A percentile compares a stretch with the other conserved stretches of the same genome.
Evolutionary conservation across 1,140 invertebrate genomes (phyloP).

Genomic region (Brachionus plicatilis): DNA sequence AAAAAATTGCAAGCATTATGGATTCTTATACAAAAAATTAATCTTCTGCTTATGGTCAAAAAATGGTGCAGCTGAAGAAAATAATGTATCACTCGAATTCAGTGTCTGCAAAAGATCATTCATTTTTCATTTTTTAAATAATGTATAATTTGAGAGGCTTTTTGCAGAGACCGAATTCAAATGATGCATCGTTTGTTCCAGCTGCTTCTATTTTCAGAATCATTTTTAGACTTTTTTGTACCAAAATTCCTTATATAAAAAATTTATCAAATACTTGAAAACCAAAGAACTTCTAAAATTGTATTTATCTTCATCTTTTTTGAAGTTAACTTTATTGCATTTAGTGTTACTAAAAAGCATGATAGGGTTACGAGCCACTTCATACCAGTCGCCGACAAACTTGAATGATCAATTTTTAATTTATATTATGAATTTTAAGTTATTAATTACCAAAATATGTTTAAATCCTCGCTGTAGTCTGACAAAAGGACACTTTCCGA

Average conservation of each 20-base stretch:
- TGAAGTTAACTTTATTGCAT: constrained; percentile 30
- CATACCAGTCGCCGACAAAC: constrained; percentile 35
- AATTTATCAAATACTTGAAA: not conserved
- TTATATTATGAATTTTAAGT: not conserved
- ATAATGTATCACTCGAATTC: no score
- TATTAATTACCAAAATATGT: not conserved
- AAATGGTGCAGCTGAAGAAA: not conserved
- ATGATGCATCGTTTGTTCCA: no score
- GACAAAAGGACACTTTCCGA: constrained; percentile 28
- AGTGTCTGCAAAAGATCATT: no score
- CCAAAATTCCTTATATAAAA: no score
- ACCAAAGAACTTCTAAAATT: constrained; percentile 4
- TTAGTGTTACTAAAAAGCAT: constrained; percentile 21
- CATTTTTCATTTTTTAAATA: no score
- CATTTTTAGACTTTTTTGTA: no score
- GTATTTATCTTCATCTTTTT: not conserved
- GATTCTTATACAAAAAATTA: no score
- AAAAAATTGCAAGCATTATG: no score
- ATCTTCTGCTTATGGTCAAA: no score
- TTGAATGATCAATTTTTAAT: not conserved
- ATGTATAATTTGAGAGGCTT: no score
- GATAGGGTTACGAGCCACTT: not conserved
- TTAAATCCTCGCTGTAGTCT: constrained; percentile 12
- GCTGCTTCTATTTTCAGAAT: no score
- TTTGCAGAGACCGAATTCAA: no score